Percentiles rank a stretch among this genome's conserved stretches.
phyloP scores from a whole-genome alignment of 2,797 vertebrate genomes.

The Valencia hispanica region DNA sequence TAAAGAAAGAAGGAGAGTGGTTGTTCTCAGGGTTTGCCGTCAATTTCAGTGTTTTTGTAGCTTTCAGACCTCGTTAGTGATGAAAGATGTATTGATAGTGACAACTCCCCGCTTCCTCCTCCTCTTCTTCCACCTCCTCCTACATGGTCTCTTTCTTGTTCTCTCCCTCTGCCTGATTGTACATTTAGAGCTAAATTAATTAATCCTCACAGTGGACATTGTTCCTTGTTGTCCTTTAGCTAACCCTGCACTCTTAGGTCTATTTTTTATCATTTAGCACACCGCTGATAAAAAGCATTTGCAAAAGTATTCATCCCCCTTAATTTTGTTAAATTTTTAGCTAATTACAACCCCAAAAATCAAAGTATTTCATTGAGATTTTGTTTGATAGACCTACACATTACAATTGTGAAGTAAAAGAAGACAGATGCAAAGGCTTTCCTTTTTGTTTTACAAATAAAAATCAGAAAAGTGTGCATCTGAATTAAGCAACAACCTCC shows the following conservation, averaged over 20 bases:
- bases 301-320: background rate
- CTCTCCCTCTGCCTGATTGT: slow-evolving; percentile 30
- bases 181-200: slow-evolving; percentile 40
- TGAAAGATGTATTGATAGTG: slow-evolving; percentile 78
- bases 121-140: slow-evolving; percentile 45
- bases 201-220: slow-evolving; percentile 16
- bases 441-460: background rate
- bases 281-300: background rate
- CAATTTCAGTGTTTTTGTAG: slow-evolving; percentile 76
- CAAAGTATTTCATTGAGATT: background rate
- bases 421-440: background rate
- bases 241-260: background rate
- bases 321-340: background rate
- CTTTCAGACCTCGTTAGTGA: slow-evolving; percentile 81
- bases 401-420: background rate
- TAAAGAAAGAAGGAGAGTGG: slow-evolving; percentile 59
- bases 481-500: background rate
- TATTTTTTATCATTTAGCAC: slow-evolving; percentile 3
- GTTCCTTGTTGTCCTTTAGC: slow-evolving; percentile 7
- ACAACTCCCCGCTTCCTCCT: slow-evolving; percentile 55
- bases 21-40: slow-evolving; percentile 69
- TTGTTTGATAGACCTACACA: background rate
- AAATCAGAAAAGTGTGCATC: background rate
- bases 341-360: background rate
- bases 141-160: slow-evolving; percentile 30